phyloP scores from a whole-genome alignment of 2,113 vertebrate genomes.

The Hemichromis elongatus region DNA sequence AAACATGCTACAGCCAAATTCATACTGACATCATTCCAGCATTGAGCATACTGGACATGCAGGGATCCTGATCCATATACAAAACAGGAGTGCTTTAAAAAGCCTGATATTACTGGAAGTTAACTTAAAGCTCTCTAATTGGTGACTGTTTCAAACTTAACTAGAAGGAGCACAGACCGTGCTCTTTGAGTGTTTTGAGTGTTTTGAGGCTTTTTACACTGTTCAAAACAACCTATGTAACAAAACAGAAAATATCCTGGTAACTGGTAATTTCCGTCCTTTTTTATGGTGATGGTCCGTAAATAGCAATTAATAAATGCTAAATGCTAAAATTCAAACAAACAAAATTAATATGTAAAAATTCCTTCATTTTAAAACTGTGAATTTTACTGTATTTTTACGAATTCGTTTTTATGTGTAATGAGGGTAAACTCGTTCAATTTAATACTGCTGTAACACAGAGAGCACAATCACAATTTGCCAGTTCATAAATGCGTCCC shows the following conservation, averaged over 20 bases:
- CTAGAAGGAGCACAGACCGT: background rate
- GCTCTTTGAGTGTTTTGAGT: background rate
- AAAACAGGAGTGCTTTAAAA: background rate
- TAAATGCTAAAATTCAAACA: background rate
- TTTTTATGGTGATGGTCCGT: background rate
- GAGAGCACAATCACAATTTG: background rate
- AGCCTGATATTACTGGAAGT: background rate
- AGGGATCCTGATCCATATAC: background rate
- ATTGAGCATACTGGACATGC: constrained; percentile 52
- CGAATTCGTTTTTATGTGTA: background rate
- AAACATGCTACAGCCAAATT: constrained; percentile 53
- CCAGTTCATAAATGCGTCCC: background rate
- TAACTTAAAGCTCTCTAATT: background rate
- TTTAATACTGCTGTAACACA: background rate
- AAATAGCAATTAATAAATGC: background rate
- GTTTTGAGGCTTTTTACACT: background rate
- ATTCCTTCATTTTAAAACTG: too few relatives aligned
- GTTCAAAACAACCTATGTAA: background rate
- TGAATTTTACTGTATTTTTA: background rate
- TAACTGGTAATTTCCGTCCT: background rate
- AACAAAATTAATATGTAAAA: too few relatives aligned
- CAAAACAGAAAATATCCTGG: background rate
- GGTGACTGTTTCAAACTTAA: background rate
- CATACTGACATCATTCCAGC: constrained; percentile 22
- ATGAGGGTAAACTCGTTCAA: background rate